Evolutionary conservation across 1,140 invertebrate species (phyloP).

Genomic region (Sycophila sp.): DNA sequence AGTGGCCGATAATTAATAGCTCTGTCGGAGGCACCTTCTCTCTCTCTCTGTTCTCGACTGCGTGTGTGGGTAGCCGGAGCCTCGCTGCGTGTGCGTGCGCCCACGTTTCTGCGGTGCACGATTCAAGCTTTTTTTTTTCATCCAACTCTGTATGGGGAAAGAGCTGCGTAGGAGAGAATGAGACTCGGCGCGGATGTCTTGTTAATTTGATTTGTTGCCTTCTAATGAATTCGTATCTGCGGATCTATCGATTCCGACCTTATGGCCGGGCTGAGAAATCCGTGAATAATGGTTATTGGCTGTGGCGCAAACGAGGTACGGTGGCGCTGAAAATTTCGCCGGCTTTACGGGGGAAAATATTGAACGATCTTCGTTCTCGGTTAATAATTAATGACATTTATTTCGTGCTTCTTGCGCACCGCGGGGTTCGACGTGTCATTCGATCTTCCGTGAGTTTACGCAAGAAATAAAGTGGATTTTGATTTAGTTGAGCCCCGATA

Average conservation of each 20-base stretch:
- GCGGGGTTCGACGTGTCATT: no score
- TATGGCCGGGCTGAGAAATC: neutral
- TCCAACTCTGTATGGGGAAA: neutral
- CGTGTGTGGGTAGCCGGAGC: neutral
- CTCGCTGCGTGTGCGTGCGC: neutral
- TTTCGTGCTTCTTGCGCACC: no score
- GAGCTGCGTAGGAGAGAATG: neutral
- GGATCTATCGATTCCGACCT: neutral
- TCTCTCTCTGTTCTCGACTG: neutral
- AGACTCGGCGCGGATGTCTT: neutral
- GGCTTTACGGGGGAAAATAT: no score
- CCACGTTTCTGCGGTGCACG: neutral
- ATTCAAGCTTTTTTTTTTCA: neutral
- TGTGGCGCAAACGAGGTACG: no score
- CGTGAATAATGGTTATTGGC: neutral
- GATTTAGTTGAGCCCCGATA: no score
- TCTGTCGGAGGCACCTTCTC: neutral
- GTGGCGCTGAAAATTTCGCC: no score
- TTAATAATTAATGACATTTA: no score
- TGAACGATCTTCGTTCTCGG: no score
- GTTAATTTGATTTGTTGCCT: slow-evolving; percentile 29
- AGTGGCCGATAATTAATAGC: slow-evolving; percentile 22
- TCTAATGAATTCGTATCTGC: slow-evolving; percentile 8
- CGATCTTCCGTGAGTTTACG: no score
- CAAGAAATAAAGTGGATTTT: no score